A percentile compares a stretch with the other conserved stretches of the same genome.
phyloP scores from a whole-genome alignment of 2,888 invertebrate species.

The Serrognathus titanus region DNA sequence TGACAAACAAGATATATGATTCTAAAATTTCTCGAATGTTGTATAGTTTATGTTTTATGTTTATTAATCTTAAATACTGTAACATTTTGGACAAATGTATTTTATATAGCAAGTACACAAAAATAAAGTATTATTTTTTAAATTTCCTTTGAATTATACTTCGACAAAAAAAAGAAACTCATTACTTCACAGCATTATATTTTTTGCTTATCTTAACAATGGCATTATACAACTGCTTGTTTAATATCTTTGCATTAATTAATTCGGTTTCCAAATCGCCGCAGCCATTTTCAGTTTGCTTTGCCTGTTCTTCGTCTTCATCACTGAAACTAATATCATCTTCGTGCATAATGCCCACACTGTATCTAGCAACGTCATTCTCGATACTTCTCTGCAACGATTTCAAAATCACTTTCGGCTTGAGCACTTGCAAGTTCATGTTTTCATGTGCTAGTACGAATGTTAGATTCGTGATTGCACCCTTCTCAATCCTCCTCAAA shows the following conservation, averaged over 20 bases:
- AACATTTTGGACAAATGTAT: background rate
- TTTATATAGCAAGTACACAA: background rate
- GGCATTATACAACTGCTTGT: constrained; percentile 57
- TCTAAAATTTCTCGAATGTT: constrained; percentile 3
- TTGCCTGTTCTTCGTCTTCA: constrained; percentile 25
- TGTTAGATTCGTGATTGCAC: constrained; percentile 68
- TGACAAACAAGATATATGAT: too few relatives aligned
- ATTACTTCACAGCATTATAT: too few relatives aligned
- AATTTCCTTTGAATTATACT: background rate
- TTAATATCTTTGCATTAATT: constrained; percentile 54
- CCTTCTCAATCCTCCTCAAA: constrained; percentile 65
- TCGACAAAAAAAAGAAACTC: background rate
- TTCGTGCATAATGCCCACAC: constrained; percentile 50
- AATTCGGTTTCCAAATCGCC: constrained; percentile 51
- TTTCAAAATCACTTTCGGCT: constrained; percentile 56
- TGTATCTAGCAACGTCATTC: constrained; percentile 52
- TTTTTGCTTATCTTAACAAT: background rate
- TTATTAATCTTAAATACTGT: background rate
- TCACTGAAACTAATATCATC: constrained; percentile 35
- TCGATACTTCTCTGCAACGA: constrained; percentile 64
- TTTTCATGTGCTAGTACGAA: constrained; percentile 60
- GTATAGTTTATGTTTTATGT: background rate
- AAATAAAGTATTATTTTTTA: background rate
- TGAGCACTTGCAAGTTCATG: constrained; percentile 58
- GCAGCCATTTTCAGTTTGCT: constrained; percentile 14